phyloP scores from a whole-genome alignment of 2,797 vertebrate species.

The Numenius phaeopus region DNA sequence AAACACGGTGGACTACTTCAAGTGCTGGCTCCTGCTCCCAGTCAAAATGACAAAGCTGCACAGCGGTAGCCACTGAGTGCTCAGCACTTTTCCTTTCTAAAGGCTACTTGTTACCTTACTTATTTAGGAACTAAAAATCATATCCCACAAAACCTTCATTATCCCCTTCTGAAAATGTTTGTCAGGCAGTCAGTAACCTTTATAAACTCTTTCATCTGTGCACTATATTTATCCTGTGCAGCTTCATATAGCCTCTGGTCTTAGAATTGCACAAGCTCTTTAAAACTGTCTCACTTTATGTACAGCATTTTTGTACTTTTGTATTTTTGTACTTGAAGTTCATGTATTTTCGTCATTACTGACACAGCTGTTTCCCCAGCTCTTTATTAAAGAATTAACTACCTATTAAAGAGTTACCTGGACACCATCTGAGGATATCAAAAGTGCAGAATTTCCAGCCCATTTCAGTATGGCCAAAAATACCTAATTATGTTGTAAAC shows the following conservation, averaged over 20 bases:
- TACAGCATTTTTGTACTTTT: not conserved
- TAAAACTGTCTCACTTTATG: not conserved
- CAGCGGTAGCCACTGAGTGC: accelerated
- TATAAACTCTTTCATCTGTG: not conserved
- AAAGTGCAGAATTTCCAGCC: not conserved
- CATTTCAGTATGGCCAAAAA: not conserved
- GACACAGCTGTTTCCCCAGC: not conserved
- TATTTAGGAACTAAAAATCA: not conserved
- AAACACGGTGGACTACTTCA: not conserved
- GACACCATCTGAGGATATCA: not conserved
- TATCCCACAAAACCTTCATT: not conserved
- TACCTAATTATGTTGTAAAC: not conserved
- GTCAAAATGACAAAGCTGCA: not conserved
- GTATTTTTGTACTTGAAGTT: not conserved
- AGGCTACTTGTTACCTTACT: not conserved
- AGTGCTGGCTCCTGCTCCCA: not conserved
- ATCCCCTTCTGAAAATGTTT: not conserved
- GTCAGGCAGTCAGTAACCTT: not conserved
- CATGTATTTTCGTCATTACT: not conserved
- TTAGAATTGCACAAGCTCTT: not conserved
- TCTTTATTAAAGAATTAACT: not conserved
- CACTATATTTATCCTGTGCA: not conserved
- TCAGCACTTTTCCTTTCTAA: not conserved
- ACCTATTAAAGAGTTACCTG: not conserved
- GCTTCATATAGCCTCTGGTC: not conserved